A percentile compares a stretch with the other conserved stretches of the same genome.
phyloP scores from a whole-genome alignment of 2,888 invertebrate species.

The Piscicola geometra region DNA sequence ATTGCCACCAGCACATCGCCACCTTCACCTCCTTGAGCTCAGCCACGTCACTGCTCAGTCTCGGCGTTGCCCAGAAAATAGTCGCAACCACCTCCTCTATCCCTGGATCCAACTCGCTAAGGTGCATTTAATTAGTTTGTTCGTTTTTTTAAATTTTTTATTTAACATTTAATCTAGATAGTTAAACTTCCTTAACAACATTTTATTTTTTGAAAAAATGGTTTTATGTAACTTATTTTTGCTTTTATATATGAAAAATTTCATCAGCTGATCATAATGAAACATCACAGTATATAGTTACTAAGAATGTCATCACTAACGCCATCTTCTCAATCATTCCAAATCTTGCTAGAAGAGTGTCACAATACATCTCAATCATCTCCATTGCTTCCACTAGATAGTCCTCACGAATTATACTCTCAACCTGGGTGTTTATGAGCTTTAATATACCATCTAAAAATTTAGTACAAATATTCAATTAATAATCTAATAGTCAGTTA shows the following conservation, averaged over 20 bases:
- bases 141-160: no score
- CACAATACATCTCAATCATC: slow-evolving; percentile 98
- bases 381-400: slow-evolving; percentile 99
- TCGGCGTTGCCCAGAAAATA: slow-evolving; percentile 92
- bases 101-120: slow-evolving; percentile 79
- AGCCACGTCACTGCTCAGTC: slow-evolving; percentile 66
- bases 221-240: no score
- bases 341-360: slow-evolving; percentile 87
- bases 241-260: no score
- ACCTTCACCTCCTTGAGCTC: slow-evolving; percentile 67
- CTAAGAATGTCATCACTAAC: slow-evolving; percentile 45
- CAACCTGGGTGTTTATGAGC: slow-evolving; percentile 63
- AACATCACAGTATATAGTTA: no score
- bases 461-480: no score
- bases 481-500: no score
- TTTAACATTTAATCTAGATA: not conserved
- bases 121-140: no score
- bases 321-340: slow-evolving; percentile 70
- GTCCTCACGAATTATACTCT: slow-evolving; percentile 96
- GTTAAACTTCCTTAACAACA: not conserved
- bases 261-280: no score
- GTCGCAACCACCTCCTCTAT: slow-evolving; percentile 91
- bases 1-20: slow-evolving; percentile 59
- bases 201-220: no score
- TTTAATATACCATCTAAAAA: not conserved